phyloP scores from a whole-genome alignment of 2,888 invertebrate species.

The Drosophila niveifrons region DNA sequence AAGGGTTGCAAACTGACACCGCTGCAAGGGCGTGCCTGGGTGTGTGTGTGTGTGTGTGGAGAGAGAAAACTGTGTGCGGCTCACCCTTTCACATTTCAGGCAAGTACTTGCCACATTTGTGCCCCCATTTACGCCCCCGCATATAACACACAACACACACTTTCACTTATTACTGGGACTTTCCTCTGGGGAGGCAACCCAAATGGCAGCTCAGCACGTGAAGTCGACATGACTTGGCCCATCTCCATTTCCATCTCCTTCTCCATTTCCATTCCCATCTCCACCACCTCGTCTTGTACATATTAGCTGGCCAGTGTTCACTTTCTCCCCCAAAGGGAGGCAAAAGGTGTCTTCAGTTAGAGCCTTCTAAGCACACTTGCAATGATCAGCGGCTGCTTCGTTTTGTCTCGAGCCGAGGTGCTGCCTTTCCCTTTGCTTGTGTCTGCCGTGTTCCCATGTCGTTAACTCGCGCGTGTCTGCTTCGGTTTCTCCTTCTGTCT shows the following conservation, averaged over 20 bases:
- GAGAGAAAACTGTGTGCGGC: conserved; percentile 5
- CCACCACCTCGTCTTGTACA: conserved; percentile 22
- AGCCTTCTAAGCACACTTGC: conserved; percentile 1
- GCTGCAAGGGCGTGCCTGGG: conserved; percentile 19
- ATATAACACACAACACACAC: conserved; percentile 44
- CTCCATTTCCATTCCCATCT: not conserved
- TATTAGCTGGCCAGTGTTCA: conserved; percentile 25
- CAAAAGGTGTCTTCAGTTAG: not conserved
- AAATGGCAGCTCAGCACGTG: conserved; percentile 70
- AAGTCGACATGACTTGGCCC: conserved; percentile 35
- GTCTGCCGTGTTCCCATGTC: conserved; percentile 55
- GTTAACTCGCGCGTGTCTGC: conserved; percentile 63
- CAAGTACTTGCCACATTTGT: conserved; percentile 52
- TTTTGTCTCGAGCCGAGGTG: conserved; percentile 4
- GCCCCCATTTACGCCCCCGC: conserved; percentile 34
- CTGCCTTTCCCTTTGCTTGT: not conserved
- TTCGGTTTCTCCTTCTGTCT: conserved; percentile 17
- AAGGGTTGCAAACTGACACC: conserved; percentile 62
- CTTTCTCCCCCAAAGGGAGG: conserved; percentile 25
- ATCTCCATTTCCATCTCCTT: conserved; percentile 5
- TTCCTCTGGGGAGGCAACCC: conserved; percentile 60
- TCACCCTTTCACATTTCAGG: conserved; percentile 46
- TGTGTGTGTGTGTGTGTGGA: no score
- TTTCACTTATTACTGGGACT: conserved; percentile 67
- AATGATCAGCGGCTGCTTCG: conserved; percentile 33